phyloP scores from a whole-genome alignment of 35 echinoderm and acorn worm species.

The Apostichopus californicus region DNA sequence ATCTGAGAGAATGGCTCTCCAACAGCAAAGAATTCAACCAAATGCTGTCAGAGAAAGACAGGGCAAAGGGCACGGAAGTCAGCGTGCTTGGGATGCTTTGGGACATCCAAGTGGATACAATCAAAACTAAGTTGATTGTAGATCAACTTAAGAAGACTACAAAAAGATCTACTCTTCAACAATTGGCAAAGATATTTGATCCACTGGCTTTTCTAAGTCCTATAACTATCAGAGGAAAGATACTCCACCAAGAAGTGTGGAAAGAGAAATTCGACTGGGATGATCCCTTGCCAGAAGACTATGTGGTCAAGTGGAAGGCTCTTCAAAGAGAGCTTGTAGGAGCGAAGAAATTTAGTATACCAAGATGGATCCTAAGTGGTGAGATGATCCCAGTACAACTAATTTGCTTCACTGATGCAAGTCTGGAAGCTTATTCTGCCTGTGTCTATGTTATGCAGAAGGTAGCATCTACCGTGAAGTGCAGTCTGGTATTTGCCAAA shows the following conservation, averaged over 20 bases:
- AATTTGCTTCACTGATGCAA: conserved; percentile 28
- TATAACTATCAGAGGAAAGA: conserved; percentile 7
- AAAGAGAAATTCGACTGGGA: no score
- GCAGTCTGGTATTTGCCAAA: conserved; percentile 9
- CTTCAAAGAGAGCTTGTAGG: no score
- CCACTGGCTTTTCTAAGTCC: conserved; percentile 1
- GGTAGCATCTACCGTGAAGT: neutral
- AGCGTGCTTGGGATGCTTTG: conserved; percentile 3
- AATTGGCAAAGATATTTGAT: conserved; percentile 18
- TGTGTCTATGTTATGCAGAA: conserved; percentile 11
- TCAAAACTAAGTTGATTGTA: neutral
- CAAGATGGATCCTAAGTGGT: neutral
- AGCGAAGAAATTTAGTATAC: neutral
- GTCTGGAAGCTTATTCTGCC: neutral
- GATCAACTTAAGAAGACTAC: neutral
- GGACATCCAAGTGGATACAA: neutral
- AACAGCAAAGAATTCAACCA: conserved; percentile 8
- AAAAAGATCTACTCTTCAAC: neutral
- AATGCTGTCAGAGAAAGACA: neutral
- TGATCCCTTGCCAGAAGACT: neutral
- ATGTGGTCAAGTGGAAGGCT: neutral
- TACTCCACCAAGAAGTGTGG: neutral
- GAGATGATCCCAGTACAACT: neutral
- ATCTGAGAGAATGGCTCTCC: conserved; percentile 31
- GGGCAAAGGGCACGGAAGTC: conserved; percentile 2